Evolutionary conservation across 2,113 vertebrate species (phyloP).

Genomic region (Hassar affinis): DNA sequence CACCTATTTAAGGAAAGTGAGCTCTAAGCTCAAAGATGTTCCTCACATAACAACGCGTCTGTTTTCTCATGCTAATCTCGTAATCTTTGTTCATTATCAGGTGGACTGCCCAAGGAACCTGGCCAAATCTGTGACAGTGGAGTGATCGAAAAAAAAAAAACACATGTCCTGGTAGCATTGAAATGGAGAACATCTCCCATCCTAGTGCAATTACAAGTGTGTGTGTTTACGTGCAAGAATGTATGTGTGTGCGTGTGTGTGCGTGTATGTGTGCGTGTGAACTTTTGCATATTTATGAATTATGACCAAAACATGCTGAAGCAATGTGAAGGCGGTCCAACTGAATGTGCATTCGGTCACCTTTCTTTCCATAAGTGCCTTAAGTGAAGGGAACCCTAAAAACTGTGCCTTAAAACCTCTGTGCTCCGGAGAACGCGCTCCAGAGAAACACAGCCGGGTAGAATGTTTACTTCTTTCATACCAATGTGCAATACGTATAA

Average conservation of each 20-base stretch:
- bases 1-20: too few species aligned
- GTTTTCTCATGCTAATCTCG: not conserved
- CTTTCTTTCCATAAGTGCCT: conserved; percentile 35
- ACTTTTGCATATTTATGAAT: conserved; percentile 50
- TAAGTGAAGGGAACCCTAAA: conserved; percentile 45
- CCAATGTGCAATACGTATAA: conserved; percentile 47
- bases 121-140: conserved; percentile 96
- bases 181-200: conserved; percentile 49
- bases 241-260: conserved; percentile 30
- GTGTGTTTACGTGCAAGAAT: conserved; percentile 44
- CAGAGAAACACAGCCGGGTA: conserved; percentile 24
- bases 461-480: conserved; percentile 50
- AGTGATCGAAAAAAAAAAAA: conserved; percentile 67
- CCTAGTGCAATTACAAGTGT: conserved; percentile 66
- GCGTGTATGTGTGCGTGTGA: conserved; percentile 33
- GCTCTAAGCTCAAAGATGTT: not conserved
- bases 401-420: conserved; percentile 49
- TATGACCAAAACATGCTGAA: conserved; percentile 39
- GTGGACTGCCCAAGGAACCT: conserved; percentile 95
- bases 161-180: conserved; percentile 12
- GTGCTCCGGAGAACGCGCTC: conserved; percentile 11
- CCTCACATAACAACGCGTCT: not conserved
- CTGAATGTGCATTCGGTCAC: conserved; percentile 16
- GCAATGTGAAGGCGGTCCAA: conserved; percentile 18
- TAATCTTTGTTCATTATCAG: conserved; percentile 70